These are phyloP conservation scores for Papilio helenus DNA, from an alignment of 1,140 invertebrate genomes.

Conservation along the genomic window DNA sequence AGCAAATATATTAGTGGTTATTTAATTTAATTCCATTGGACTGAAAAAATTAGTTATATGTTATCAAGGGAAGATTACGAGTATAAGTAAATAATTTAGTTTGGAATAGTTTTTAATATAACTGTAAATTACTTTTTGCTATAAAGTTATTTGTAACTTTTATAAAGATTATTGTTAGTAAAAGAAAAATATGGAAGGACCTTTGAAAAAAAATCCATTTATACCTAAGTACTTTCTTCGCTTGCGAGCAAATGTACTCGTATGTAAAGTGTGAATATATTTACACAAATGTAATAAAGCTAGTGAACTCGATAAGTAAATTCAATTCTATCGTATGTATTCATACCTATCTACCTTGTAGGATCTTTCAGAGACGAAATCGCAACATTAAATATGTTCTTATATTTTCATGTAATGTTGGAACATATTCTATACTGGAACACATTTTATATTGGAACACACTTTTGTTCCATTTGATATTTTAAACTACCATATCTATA, in stretches of 20 bases:
- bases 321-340: background rate
- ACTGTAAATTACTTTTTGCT: background rate
- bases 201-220: background rate
- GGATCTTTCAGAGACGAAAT: background rate
- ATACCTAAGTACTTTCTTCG: background rate
- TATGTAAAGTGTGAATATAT: constrained; percentile 25
- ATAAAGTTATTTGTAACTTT: background rate
- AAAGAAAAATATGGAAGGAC: constrained; percentile 12
- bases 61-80: too few species aligned
- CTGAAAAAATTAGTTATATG: too few species aligned
- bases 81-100: background rate
- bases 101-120: background rate
- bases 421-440: background rate
- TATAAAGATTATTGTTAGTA: background rate
- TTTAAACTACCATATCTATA: too few species aligned
- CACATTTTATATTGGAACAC: background rate
- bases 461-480: background rate
- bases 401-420: background rate
- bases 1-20: background rate
- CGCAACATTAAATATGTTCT: background rate
- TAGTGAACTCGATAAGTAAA: constrained; percentile 4
- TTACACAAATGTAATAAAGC: constrained; percentile 18
- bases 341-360: background rate
- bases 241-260: constrained; percentile 6
- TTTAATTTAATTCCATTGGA: too few species aligned